These are phyloP conservation scores for Zaprionus camerounensis DNA, from an alignment of 1,140 invertebrate genomes.

Conservation along the genomic window DNA sequence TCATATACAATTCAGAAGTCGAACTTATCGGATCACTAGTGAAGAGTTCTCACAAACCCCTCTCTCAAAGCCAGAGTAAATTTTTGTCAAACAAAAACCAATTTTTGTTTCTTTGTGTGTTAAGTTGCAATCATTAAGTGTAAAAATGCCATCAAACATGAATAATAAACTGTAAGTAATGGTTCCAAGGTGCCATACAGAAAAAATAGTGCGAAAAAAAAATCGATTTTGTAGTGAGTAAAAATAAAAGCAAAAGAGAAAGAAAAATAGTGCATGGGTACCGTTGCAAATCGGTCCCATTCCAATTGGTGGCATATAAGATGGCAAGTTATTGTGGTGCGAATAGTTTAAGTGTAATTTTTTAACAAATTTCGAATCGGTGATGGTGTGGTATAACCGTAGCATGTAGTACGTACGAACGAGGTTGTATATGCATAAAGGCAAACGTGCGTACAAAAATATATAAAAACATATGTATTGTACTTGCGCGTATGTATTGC, in stretches of 20 bases:
- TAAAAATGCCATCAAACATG: constrained; percentile 84
- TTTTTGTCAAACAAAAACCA: constrained; percentile 47
- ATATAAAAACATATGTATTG: constrained; percentile 7
- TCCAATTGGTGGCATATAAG: constrained; percentile 71
- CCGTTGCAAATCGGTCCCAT: constrained; percentile 45
- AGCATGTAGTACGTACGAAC: constrained; percentile 15
- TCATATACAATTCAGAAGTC: constrained; percentile 45
- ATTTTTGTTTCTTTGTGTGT: constrained; percentile 71
- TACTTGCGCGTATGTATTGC: constrained; percentile 16
- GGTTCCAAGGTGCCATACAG: constrained; percentile 49
- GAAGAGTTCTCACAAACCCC: constrained; percentile 35
- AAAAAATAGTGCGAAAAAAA: constrained; percentile 68
- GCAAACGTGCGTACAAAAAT: constrained; percentile 8
- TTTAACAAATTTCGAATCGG: constrained; percentile 52
- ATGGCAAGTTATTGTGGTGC: constrained; percentile 61
- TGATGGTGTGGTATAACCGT: constrained; percentile 61
- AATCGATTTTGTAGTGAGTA: constrained; percentile 82
- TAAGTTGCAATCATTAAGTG: constrained; percentile 80
- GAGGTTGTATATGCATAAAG: neutral
- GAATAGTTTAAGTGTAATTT: constrained; percentile 63
- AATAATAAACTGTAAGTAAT: constrained; percentile 84
- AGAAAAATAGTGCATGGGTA: constrained; percentile 63
- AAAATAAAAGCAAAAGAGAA: constrained; percentile 45
- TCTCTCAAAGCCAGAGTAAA: constrained; percentile 33
- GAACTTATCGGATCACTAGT: constrained; percentile 49